These are phyloP conservation scores for Cephus cinctus DNA, from an alignment of 1,140 invertebrate genomes.

Conservation along the genomic window DNA sequence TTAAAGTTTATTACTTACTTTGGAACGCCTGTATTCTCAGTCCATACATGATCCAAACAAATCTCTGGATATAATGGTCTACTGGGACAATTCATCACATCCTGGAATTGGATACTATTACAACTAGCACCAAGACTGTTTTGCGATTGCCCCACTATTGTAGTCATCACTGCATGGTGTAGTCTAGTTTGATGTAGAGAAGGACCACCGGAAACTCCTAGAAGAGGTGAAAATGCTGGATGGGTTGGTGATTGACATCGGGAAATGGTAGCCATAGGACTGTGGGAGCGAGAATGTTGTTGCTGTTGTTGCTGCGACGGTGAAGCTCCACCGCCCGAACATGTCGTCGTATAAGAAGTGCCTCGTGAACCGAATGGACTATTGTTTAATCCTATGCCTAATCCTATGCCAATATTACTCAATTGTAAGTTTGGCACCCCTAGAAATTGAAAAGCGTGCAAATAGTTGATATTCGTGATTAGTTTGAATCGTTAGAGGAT, in stretches of 20 bases:
- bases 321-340: conserved; percentile 34
- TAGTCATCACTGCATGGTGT: conserved; percentile 44
- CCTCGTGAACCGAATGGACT: conserved; percentile 45
- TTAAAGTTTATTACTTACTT: conserved; percentile 50
- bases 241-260: conserved; percentile 52
- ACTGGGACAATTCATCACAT: conserved; percentile 45
- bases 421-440: conserved; percentile 38
- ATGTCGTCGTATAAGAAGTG: conserved; percentile 42
- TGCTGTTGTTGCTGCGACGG: conserved; percentile 41
- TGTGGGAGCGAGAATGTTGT: conserved; percentile 59
- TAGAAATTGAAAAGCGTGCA: conserved; percentile 17
- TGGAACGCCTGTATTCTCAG: conserved; percentile 64
- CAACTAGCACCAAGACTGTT: conserved; percentile 31
- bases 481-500: background rate
- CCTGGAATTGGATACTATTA: conserved; percentile 40
- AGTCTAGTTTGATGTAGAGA: conserved; percentile 39
- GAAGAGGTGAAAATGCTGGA: conserved; percentile 41
- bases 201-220: conserved; percentile 26
- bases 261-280: conserved; percentile 62
- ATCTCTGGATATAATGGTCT: conserved; percentile 79
- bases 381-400: conserved; percentile 31
- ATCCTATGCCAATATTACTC: conserved; percentile 20
- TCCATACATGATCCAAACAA: conserved; percentile 88
- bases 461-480: background rate
- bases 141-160: conserved; percentile 35